Evolutionary conservation across 2,113 vertebrate species (phyloP), one percentile per base, ranked within the genome.

Genomic region (Clarias batrachus): DNA sequence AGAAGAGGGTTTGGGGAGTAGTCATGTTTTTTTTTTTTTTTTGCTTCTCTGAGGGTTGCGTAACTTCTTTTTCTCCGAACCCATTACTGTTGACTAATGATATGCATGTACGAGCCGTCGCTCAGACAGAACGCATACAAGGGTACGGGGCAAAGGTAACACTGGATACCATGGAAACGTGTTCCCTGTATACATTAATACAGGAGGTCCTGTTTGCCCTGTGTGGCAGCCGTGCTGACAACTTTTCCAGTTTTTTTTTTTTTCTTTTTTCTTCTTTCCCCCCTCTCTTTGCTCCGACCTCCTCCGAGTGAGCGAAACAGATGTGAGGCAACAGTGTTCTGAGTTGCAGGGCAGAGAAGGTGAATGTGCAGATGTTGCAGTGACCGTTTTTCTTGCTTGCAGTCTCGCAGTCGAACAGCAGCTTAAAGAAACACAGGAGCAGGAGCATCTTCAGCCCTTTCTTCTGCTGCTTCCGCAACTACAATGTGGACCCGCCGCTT

Each of bases 391-490:
- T 77, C 68, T 85, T 71, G 92, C 79, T 83, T 89, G 17, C 93
- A 99, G 97, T 96, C 82, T 97, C 96, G 89, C 98, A 98, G 94
- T 93, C 94, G 86, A 95, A 94, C 92, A 93, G 92, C 96, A 97
- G 96, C 95, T 91, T 98, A 90, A 99, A 99, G 95, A 99, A 99
- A 93, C 97, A 97, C 89, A 95, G 97, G 65, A 96, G 94, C 93
- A 94, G 97, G 78, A 97, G 98, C 93, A 96, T 99, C 93, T 98
- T 99, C 92, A 98, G 97, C 93, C 97, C 97, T 73, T 98, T 99
- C 94, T 98, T 99, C 95, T 99, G 98, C 95, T 99, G 98, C 94
- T 98, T 99, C 94, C 97, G 97, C 77, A 96, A 97, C 93, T 98
- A 99, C 92, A 95, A 97, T 96, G 97, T 95, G 90, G 98, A 99